phyloP scores from a whole-genome alignment of 2,113 vertebrate genomes.

The Noturus placidus region DNA sequence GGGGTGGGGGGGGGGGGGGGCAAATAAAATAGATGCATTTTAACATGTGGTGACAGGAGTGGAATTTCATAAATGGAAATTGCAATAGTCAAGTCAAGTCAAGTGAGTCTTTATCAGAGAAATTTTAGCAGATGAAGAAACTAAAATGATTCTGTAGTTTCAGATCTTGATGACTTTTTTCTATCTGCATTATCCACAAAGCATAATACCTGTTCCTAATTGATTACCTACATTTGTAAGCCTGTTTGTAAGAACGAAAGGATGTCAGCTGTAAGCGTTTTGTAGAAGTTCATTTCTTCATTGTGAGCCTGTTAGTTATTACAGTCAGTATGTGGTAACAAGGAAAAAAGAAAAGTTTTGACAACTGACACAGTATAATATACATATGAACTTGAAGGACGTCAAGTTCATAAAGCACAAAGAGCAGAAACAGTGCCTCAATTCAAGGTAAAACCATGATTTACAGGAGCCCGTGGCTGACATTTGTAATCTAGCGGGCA shows the following conservation, averaged over 20 bases:
- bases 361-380: slow-evolving; percentile 31
- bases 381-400: slow-evolving; percentile 23
- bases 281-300: slow-evolving; percentile 7
- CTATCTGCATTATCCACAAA: neutral
- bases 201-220: neutral
- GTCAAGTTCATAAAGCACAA: slow-evolving; percentile 44
- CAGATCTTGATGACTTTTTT: neutral
- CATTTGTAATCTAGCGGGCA: slow-evolving; percentile 39
- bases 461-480: slow-evolving; percentile 36
- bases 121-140: slow-evolving; percentile 39
- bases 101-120: neutral
- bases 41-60: neutral
- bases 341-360: slow-evolving; percentile 10
- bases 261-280: neutral
- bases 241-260: neutral
- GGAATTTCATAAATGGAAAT: neutral
- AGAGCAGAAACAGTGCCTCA: slow-evolving; percentile 32
- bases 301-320: slow-evolving; percentile 21
- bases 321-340: slow-evolving; percentile 29
- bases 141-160: neutral
- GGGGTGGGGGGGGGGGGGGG: neutral
- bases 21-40: slow-evolving; percentile 9
- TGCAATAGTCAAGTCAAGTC: neutral
- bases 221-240: slow-evolving; percentile 52
- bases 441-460: slow-evolving; percentile 43